Evolutionary conservation across 2,113 vertebrate genomes (phyloP).

Genomic region (Phodopus roborovskii): DNA sequence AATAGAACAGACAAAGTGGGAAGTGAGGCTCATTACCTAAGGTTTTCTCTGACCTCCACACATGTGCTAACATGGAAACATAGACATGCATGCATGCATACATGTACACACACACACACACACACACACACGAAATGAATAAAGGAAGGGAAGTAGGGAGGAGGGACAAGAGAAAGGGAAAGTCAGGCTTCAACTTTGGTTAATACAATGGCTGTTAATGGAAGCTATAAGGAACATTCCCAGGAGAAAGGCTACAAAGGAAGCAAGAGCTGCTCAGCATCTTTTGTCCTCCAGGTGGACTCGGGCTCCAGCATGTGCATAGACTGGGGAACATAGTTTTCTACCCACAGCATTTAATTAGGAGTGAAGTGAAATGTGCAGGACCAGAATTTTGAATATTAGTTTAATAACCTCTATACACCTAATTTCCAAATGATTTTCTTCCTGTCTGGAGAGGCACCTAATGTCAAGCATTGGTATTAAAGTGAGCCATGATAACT

Average conservation of each 20-base stretch:
- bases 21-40: too few relatives aligned
- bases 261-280: slow-evolving; percentile 47
- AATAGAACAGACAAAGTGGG: not conserved
- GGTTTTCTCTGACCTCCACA: not conserved
- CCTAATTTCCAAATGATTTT: slow-evolving; percentile 87
- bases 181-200: not conserved
- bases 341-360: slow-evolving; percentile 86
- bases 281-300: slow-evolving; percentile 53
- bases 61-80: not conserved
- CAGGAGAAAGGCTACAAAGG: not conserved
- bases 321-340: slow-evolving; percentile 69
- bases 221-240: not conserved
- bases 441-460: slow-evolving; percentile 84
- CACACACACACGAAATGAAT: too few relatives aligned
- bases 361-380: slow-evolving; percentile 83
- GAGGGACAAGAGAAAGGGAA: too few relatives aligned
- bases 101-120: not conserved
- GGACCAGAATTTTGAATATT: slow-evolving; percentile 87
- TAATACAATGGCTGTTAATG: not conserved
- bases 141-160: too few relatives aligned
- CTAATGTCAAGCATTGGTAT: slow-evolving; percentile 87
- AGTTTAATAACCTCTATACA: slow-evolving; percentile 87
- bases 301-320: slow-evolving; percentile 59
- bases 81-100: not conserved
- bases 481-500: slow-evolving; percentile 83